Evolutionary conservation across 1,140 invertebrate genomes (phyloP).

Genomic region (Agrypnia vestita): DNA sequence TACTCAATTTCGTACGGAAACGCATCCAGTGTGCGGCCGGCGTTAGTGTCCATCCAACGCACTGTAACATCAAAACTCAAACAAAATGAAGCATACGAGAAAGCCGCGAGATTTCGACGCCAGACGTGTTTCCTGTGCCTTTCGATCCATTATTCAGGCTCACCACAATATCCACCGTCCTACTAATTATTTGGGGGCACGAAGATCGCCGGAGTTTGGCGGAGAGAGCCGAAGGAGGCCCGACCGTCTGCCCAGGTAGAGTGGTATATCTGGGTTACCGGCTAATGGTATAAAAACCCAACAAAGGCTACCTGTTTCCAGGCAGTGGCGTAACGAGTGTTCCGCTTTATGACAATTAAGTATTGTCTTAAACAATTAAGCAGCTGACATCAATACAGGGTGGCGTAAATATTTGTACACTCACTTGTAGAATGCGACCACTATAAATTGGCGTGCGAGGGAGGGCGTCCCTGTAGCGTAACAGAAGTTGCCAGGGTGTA

Average conservation of each 20-base stretch:
- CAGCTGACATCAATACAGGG: too few species aligned
- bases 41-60: too few species aligned
- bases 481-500: too few species aligned
- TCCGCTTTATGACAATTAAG: too few species aligned
- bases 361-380: too few species aligned
- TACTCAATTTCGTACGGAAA: too few species aligned
- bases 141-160: slow-evolving; percentile 11
- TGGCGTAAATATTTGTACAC: too few species aligned
- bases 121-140: not conserved
- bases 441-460: too few species aligned
- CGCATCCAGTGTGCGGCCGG: too few species aligned
- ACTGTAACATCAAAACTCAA: too few species aligned
- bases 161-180: slow-evolving; percentile 12
- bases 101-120: not conserved
- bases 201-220: slow-evolving; percentile 33
- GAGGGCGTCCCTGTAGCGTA: too few species aligned
- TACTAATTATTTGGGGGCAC: slow-evolving; percentile 28
- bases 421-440: too few species aligned
- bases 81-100: not conserved
- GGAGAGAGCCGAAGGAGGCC: slow-evolving; percentile 13
- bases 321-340: slow-evolving; percentile 3
- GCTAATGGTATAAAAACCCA: slow-evolving; percentile 20
- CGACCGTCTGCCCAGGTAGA: slow-evolving; percentile 10
- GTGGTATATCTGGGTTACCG: slow-evolving; percentile 11
- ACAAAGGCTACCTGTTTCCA: slow-evolving; percentile 27